Evolutionary conservation across 2,888 invertebrate species (phyloP).

Genomic region (Aphidius colemani): DNA sequence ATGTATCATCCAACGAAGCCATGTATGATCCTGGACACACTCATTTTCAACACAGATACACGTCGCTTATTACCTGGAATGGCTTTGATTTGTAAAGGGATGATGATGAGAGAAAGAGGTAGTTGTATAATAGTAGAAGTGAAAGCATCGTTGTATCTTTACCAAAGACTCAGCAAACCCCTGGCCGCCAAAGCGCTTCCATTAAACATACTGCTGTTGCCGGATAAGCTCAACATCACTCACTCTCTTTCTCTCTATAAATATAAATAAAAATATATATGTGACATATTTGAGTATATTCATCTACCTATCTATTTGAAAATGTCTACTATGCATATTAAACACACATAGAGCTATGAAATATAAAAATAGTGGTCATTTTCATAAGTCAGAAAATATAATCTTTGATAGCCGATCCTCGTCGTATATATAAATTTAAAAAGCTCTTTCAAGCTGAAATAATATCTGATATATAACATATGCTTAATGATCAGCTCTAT

Average conservation of each 20-base stretch:
- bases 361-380: slow-evolving; percentile 16
- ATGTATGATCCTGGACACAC: slow-evolving; percentile 42
- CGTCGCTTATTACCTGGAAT: slow-evolving; percentile 54
- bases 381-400: neutral
- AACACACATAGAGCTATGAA: too few species aligned
- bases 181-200: slow-evolving; percentile 39
- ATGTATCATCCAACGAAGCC: slow-evolving; percentile 52
- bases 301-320: too few species aligned
- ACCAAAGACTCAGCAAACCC: slow-evolving; percentile 37
- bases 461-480: slow-evolving; percentile 52
- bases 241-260: slow-evolving; percentile 25
- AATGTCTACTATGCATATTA: too few species aligned
- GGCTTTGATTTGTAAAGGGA: slow-evolving; percentile 58
- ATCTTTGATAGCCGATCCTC: slow-evolving; percentile 17
- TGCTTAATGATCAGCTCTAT: too few species aligned
- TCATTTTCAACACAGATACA: slow-evolving; percentile 21
- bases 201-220: slow-evolving; percentile 45
- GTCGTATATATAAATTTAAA: neutral
- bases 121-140: slow-evolving; percentile 30
- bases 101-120: slow-evolving; percentile 25
- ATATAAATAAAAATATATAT: neutral
- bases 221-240: slow-evolving; percentile 38
- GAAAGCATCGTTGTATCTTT: slow-evolving; percentile 44
- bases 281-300: too few species aligned
- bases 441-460: slow-evolving; percentile 48